phyloP scores from a whole-genome alignment of 2,888 invertebrate genomes.

The Stenolophus ochropezus region DNA sequence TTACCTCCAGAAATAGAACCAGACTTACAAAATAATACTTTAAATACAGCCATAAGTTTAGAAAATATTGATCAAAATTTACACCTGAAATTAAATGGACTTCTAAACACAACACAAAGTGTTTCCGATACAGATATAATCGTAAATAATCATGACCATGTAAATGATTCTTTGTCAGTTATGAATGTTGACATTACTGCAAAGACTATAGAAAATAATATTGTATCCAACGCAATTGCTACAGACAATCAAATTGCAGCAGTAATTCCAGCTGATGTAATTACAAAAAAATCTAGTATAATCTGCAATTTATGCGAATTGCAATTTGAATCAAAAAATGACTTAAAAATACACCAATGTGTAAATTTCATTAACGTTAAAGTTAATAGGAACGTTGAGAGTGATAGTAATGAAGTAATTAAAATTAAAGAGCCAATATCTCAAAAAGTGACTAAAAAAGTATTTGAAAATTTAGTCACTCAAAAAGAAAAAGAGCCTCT shows the following conservation, averaged over 20 bases:
- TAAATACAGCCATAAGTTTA: slow-evolving; percentile 15
- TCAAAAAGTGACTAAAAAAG: slow-evolving; percentile 22
- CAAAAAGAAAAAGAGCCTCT: slow-evolving; percentile 15
- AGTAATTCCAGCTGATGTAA: slow-evolving; percentile 16
- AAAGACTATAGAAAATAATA: slow-evolving; percentile 26
- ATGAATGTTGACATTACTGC: neutral
- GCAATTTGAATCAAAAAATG: slow-evolving; percentile 25
- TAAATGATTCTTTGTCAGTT: neutral
- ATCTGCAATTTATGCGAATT: slow-evolving; percentile 53
- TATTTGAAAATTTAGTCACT: slow-evolving; percentile 6
- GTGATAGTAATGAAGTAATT: neutral
- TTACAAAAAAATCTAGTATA: neutral
- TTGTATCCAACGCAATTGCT: slow-evolving; percentile 7
- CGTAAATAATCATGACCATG: slow-evolving; percentile 8
- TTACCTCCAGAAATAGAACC: slow-evolving; percentile 41
- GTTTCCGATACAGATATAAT: slow-evolving; percentile 44
- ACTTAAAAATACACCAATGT: slow-evolving; percentile 50
- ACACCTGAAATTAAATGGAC: slow-evolving; percentile 49
- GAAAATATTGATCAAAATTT: slow-evolving; percentile 52
- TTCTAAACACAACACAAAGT: slow-evolving; percentile 14
- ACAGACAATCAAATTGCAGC: slow-evolving; percentile 11
- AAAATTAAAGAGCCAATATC: neutral
- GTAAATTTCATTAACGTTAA: slow-evolving; percentile 41
- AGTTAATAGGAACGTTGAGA: neutral
- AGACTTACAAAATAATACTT: slow-evolving; percentile 12